Evolutionary conservation across 2,113 vertebrate species (phyloP), one percentile per base, ranked within the genome.

Genomic region (Nestor notabilis): DNA sequence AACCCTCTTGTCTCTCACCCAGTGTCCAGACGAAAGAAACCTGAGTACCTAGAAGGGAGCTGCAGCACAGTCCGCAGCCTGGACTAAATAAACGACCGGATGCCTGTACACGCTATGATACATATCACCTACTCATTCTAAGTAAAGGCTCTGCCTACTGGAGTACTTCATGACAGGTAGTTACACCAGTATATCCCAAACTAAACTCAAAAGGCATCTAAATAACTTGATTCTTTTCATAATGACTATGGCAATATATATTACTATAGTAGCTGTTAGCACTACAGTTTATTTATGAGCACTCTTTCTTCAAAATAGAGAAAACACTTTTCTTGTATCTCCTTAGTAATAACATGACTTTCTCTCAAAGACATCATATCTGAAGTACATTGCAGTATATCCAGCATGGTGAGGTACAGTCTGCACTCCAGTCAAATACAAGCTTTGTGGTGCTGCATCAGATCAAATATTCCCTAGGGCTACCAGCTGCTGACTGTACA

Each of bases 401-500:
- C 17, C 69, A 44, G 87, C 37, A 43, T 66, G 33, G 29, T 37
- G 44, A 78, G 76, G 37, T 66, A 46, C 43, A 31, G 41, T 12
- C 83, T 47, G 65, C 39, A 18, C 78, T 92, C 52, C 60, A 66
- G 69, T 66, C 84, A 94, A 84, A 79, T 6, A 82, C 64, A 37
- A 82, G 87, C 69, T 87, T 44, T 69, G 65, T 56, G 69, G 28
- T 87, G 39, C 77, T 89, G 70, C 69, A 71, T 60, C 89, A 77
- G 41, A 88, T 80, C 84, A 76, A 81, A 53, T 46, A 58, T 83
- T 92, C 90, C 83, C 90, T 43, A 53, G 85, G 92, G 92, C 75
- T 88, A 31, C 50, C 52, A 63, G 25, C 66, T 90, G 65, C 44
- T 78, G 37, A 37, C n/a, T 65, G 35, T 43, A 44, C 23, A 5